A percentile compares a stretch with the other conserved stretches of the same genome.
phyloP scores from a whole-genome alignment of 2,113 vertebrate species.

The Malurus melanocephalus region DNA sequence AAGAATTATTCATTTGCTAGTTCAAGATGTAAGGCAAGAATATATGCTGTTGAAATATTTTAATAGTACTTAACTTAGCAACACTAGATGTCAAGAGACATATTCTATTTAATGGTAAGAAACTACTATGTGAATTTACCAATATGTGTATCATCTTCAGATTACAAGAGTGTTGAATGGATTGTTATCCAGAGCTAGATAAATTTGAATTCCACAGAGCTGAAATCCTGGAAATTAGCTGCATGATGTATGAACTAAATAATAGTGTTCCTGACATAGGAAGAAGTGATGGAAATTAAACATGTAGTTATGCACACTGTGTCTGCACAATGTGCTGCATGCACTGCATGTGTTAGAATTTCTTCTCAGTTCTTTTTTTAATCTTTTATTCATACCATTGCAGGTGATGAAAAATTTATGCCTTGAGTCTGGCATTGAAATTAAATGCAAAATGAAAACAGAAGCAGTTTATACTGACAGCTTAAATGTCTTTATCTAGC shows the following conservation, averaged over 20 bases:
- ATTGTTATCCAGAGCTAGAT: conserved; percentile 59
- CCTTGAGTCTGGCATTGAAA: conserved; percentile 99
- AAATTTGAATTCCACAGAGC: conserved; percentile 63
- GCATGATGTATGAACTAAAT: conserved; percentile 76
- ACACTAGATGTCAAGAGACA: conserved; percentile 62
- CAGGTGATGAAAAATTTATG: conserved; percentile 99
- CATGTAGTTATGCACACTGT: conserved; percentile 87
- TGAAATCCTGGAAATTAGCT: conserved; percentile 74
- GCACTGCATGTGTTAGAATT: conserved; percentile 89
- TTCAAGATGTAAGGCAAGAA: conserved; percentile 53
- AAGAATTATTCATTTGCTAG: conserved; percentile 49
- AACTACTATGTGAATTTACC: conserved; percentile 51
- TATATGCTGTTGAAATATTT: conserved; percentile 55
- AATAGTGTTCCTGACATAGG: conserved; percentile 77
- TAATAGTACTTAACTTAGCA: conserved; percentile 44
- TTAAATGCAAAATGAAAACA: conserved; percentile 99
- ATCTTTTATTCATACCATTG: conserved; percentile 99
- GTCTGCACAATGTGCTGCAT: conserved; percentile 85
- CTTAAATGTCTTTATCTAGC: conserved; percentile 99
- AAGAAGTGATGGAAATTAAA: conserved; percentile 81
- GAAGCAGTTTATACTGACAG: conserved; percentile 99
- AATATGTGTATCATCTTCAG: conserved; percentile 25
- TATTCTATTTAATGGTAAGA: conserved; percentile 46
- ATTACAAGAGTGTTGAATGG: conserved; percentile 55
- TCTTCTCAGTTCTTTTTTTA: conserved; percentile 95